Evolutionary conservation across 2,113 vertebrate genomes (phyloP).

Genomic region (Tachysurus vachellii): DNA sequence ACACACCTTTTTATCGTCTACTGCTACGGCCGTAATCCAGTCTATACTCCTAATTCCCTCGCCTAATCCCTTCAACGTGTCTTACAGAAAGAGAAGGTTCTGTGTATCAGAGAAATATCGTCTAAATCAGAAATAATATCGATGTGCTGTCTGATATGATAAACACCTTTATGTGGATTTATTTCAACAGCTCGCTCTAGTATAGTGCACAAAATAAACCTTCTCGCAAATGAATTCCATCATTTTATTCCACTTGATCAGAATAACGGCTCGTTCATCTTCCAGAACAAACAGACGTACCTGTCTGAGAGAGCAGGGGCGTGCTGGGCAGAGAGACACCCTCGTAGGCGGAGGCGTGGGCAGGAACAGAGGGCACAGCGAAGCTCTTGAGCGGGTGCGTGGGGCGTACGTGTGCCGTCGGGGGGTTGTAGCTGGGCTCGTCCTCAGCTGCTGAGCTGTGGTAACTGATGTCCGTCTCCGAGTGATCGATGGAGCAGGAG

Average conservation of each 20-base stretch:
- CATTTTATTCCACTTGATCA: not conserved
- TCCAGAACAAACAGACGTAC: conserved; percentile 61
- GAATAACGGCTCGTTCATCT: not conserved
- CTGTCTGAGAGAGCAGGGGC: conserved; percentile 88
- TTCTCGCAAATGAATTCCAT: not conserved
- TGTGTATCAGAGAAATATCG: too few species aligned
- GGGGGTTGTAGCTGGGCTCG: conserved; percentile 83
- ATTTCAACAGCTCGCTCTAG: not conserved
- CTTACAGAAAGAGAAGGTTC: too few species aligned
- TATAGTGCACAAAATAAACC: not conserved
- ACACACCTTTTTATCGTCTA: too few species aligned
- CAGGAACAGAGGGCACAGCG: conserved; percentile 84
- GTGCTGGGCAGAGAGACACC: conserved; percentile 86
- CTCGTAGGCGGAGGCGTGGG: conserved; percentile 76
- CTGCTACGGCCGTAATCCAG: too few species aligned
- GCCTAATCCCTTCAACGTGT: too few species aligned
- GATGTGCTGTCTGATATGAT: not conserved
- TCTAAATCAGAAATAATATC: too few species aligned
- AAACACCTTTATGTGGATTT: not conserved
- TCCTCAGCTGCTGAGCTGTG: conserved; percentile 86
- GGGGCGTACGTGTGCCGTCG: conserved; percentile 84
- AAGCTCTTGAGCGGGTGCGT: conserved; percentile 97
- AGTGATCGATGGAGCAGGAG: conserved; percentile 81
- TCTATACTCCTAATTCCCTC: too few species aligned
- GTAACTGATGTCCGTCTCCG: conserved; percentile 85